Evolutionary conservation across 2,797 vertebrate species (phyloP).

Genomic region (Gallirallus australis): DNA sequence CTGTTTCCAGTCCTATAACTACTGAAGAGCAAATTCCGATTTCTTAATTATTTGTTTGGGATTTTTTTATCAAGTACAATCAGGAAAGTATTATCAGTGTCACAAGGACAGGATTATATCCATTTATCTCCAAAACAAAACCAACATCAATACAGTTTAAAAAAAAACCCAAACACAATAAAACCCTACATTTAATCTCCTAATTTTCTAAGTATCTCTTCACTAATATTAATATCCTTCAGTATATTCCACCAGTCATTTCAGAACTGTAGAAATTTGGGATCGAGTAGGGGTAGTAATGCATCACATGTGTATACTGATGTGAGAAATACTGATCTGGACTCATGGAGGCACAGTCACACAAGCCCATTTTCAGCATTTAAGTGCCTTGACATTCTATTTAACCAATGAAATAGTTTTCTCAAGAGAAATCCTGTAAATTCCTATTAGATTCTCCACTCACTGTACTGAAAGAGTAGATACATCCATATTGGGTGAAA

Average conservation of each 20-base stretch:
- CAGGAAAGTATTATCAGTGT: not conserved
- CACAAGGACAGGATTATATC: not conserved
- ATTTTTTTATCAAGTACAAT: not conserved
- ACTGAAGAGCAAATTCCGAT: not conserved
- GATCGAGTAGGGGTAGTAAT: not conserved
- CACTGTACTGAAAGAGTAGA: not conserved
- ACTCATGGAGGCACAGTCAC: not conserved
- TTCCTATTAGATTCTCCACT: not conserved
- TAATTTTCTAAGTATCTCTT: not conserved
- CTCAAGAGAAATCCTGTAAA: not conserved
- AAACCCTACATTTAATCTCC: not conserved
- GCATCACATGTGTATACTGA: not conserved
- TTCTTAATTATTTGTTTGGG: not conserved
- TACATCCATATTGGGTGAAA: not conserved
- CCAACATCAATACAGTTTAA: not conserved
- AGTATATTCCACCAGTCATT: not conserved
- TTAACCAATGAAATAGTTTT: not conserved
- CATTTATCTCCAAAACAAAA: not conserved
- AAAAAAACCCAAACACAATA: not conserved
- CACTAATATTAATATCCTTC: not conserved
- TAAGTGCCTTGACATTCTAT: fast-evolving
- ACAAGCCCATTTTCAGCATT: not conserved
- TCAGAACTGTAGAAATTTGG: not conserved
- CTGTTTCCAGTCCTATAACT: not conserved
- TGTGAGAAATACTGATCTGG: not conserved